These are phyloP conservation scores for Tachysurus vachellii DNA, from an alignment of 2,113 vertebrate species.

Conservation along the genomic window DNA sequence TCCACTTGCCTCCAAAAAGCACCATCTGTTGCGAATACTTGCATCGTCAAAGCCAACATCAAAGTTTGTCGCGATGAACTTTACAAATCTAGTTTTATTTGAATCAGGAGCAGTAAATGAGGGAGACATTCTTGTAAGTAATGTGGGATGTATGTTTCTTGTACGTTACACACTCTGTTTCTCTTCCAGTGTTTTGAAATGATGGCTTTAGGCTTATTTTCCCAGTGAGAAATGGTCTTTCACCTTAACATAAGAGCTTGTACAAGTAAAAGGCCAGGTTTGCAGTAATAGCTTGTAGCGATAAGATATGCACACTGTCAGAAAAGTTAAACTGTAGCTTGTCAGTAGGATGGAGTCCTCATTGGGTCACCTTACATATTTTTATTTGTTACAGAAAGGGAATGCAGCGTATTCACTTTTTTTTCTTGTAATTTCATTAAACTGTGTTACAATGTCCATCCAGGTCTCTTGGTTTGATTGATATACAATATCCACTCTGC, in stretches of 20 bases:
- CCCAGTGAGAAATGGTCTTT: neutral
- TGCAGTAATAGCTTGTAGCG: neutral
- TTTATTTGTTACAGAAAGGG: neutral
- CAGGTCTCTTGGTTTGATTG: neutral
- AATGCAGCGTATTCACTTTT: neutral
- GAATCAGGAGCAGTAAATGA: neutral
- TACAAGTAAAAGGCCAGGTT: slow-evolving; percentile 6
- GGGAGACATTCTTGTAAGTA: neutral
- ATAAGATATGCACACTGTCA: neutral
- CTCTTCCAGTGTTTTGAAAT: neutral
- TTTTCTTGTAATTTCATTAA: neutral
- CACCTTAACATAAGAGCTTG: neutral
- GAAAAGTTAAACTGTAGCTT: neutral
- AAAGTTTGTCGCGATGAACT: no score
- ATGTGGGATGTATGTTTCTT: neutral
- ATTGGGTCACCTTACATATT: neutral
- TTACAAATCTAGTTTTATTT: neutral
- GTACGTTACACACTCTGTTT: neutral
- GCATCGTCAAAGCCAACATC: no score
- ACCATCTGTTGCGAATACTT: no score
- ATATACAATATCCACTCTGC: neutral
- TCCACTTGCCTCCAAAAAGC: no score
- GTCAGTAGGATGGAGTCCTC: no score
- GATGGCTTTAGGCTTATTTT: neutral
- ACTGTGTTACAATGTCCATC: neutral